phyloP scores from a whole-genome alignment of 2,797 vertebrate species.

The Florisuga fusca region DNA sequence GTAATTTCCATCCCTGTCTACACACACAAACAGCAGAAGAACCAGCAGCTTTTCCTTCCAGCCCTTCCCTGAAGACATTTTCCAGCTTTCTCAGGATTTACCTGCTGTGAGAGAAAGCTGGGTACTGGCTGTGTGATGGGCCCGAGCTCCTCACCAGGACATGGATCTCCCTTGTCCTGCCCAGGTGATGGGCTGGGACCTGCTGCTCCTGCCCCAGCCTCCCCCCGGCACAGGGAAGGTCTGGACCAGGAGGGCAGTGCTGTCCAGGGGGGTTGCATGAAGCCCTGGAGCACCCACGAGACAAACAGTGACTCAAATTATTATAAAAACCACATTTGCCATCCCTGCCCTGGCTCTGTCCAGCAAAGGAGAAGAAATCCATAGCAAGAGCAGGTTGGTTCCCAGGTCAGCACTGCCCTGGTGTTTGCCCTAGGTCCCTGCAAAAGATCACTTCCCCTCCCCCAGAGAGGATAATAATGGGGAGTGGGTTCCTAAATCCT shows the following conservation, averaged over 20 bases:
- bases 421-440: not conserved
- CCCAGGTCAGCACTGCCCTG: not conserved
- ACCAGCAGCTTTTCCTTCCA: not conserved
- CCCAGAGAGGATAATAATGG: constrained; percentile 16
- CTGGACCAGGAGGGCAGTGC: fast-evolving
- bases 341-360: fast-evolving
- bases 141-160: fast-evolving
- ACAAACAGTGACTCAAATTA: fast-evolving
- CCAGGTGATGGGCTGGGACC: fast-evolving
- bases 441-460: not conserved
- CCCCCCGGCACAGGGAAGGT: fast-evolving
- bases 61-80: not conserved
- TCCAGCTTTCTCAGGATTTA: not conserved
- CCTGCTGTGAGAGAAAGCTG: not conserved
- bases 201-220: not conserved
- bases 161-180: not conserved
- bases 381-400: fast-evolving
- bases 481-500: constrained; percentile 65
- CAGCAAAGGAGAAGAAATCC: too few species aligned
- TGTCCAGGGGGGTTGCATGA: fast-evolving
- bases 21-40: not conserved
- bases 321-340: fast-evolving
- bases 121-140: fast-evolving
- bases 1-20: not conserved
- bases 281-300: not conserved